Conservation (phyloP, 2,113 vertebrate genomes). For the Protobothrops flavoviridis region DNA sequence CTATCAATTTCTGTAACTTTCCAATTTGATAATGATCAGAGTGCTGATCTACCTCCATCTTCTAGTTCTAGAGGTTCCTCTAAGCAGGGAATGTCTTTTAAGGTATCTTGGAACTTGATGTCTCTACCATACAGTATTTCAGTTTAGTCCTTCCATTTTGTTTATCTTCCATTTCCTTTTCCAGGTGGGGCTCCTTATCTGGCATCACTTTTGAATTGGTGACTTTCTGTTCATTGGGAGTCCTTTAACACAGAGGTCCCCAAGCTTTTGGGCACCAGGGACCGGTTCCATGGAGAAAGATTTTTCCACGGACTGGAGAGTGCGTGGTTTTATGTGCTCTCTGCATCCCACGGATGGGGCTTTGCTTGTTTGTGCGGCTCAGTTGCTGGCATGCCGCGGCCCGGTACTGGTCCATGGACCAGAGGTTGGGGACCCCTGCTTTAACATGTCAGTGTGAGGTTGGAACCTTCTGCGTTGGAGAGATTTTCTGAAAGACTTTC, state of each 20-base stretch:
- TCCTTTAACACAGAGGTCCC: neutral
- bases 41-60: neutral
- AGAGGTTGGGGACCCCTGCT: no score
- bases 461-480: neutral
- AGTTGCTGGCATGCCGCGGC: no score
- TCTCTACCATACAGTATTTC: neutral
- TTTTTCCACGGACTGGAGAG: no score
- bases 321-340: no score
- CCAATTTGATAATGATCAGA: neutral
- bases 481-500: neutral
- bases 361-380: no score
- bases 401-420: no score
- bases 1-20: neutral
- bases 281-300: no score
- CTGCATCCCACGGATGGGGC: no score
- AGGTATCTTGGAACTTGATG: neutral
- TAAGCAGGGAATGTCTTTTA: neutral
- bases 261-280: no score
- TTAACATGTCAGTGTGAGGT: neutral
- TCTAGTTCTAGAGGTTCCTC: neutral
- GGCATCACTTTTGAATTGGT: neutral
- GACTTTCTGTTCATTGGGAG: neutral
- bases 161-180: neutral
- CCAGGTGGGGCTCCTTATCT: no score
- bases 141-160: neutral